Conservation (phyloP, 2,113 vertebrate species). For the Hippocampus mohnikei region DNA sequence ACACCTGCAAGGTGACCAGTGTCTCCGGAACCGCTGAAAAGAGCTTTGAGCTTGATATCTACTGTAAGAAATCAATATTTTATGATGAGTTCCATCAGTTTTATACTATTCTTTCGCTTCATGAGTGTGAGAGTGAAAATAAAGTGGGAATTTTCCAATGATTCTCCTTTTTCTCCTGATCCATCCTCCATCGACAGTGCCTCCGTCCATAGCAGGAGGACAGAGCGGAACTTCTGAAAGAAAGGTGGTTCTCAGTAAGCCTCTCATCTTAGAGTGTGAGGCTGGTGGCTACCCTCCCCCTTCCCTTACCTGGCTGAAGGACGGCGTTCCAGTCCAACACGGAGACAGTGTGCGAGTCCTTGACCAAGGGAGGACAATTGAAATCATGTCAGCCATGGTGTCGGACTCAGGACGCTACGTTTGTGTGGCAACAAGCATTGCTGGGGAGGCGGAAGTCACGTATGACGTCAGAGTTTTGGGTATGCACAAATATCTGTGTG, state of each 20-base stretch:
- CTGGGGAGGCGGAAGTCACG: constrained; percentile 88
- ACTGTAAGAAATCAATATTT: constrained; percentile 71
- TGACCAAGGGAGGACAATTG: constrained; percentile 79
- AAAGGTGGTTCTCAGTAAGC: constrained; percentile 79
- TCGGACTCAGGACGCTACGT: constrained; percentile 81
- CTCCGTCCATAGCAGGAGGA: constrained; percentile 81
- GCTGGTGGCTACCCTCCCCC: constrained; percentile 86
- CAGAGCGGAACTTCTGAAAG: constrained; percentile 67
- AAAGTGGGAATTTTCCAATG: not conserved
- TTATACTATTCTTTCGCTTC: not conserved
- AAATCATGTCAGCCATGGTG: constrained; percentile 72
- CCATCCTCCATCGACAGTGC: constrained; percentile 70
- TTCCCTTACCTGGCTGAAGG: constrained; percentile 89
- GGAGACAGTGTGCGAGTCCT: constrained; percentile 73
- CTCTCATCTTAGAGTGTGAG: constrained; percentile 82
- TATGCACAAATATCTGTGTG: constrained; percentile 45
- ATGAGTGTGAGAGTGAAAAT: not conserved
- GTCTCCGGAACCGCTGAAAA: constrained; percentile 82
- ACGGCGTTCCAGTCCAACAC: constrained; percentile 79
- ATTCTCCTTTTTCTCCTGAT: not conserved
- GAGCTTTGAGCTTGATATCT: constrained; percentile 80
- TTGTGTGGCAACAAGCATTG: constrained; percentile 89
- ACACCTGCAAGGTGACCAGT: constrained; percentile 80
- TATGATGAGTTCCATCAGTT: not conserved
- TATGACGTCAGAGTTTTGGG: constrained; percentile 89